These are phyloP conservation scores for Chinchilla lanigera DNA, from an alignment of 2,113 vertebrate genomes.

Conservation along the genomic window DNA sequence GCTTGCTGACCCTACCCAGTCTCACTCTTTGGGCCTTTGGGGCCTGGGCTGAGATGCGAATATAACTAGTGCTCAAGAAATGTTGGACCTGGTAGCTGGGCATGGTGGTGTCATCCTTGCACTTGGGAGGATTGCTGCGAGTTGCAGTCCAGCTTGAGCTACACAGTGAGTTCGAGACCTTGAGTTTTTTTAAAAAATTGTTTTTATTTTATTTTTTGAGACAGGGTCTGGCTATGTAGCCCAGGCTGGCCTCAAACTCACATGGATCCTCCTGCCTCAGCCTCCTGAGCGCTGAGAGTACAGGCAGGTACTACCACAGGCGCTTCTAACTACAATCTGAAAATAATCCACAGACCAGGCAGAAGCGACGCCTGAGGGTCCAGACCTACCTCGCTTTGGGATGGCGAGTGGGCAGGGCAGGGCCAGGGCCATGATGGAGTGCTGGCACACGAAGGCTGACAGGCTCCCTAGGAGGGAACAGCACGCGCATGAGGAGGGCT, in stretches of 20 bases:
- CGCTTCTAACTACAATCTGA: not conserved
- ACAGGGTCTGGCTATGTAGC: not conserved
- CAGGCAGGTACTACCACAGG: not conserved
- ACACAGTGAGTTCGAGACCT: not conserved
- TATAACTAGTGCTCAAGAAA: not conserved
- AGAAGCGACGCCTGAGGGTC: not conserved
- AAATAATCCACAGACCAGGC: not conserved
- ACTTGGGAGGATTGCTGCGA: not conserved
- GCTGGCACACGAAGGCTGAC: slow-evolving; percentile 94
- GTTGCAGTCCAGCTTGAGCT: not conserved
- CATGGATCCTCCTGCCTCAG: not conserved
- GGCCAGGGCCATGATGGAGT: slow-evolving; percentile 90
- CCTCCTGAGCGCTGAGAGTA: not conserved
- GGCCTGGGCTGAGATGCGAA: not conserved
- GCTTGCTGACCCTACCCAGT: not conserved
- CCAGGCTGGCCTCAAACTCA: not conserved
- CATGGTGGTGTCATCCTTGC: not conserved
- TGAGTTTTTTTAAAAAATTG: not conserved
- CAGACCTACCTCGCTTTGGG: slow-evolving; percentile 87
- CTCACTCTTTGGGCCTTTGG: not conserved
- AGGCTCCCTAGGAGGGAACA: slow-evolving; percentile 90
- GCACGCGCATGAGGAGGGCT: not conserved
- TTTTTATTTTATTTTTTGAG: not conserved
- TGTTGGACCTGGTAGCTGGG: not conserved
- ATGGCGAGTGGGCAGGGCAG: slow-evolving; percentile 92